A percentile compares a stretch with the other conserved stretches of the same genome.
These are phyloP conservation scores for Telenomus remus DNA, from an alignment of 1,140 invertebrate species.

Conservation along the genomic window DNA sequence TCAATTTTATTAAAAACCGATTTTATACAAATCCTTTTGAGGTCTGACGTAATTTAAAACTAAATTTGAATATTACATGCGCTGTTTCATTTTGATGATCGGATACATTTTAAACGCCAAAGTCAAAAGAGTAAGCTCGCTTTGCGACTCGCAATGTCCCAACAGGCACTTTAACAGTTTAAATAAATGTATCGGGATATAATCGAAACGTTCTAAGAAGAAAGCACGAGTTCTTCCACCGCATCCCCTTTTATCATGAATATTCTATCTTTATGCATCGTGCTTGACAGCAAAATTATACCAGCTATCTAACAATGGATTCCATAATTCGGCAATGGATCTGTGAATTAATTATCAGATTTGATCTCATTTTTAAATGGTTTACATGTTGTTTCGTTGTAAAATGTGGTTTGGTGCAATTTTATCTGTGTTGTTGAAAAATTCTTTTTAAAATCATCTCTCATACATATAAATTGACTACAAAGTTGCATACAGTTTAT, in stretches of 20 bases:
- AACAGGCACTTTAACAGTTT: neutral
- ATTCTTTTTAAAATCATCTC: too few relatives aligned
- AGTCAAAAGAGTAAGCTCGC: neutral
- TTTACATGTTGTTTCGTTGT: too few relatives aligned
- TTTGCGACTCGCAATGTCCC: neutral
- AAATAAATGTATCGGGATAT: conserved; percentile 12
- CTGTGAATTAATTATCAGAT: neutral
- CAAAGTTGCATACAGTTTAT: neutral
- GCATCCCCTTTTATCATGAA: conserved; percentile 21
- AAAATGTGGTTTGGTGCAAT: too few relatives aligned
- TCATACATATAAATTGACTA: neutral
- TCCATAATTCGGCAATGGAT: conserved; percentile 10
- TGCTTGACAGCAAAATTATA: conserved; percentile 3
- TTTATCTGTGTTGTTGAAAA: too few relatives aligned
- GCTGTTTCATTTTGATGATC: too few relatives aligned
- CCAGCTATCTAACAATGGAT: conserved; percentile 8
- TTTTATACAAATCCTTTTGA: conserved; percentile 1
- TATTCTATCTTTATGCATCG: conserved; percentile 36
- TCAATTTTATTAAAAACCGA: too few relatives aligned
- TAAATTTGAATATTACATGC: too few relatives aligned
- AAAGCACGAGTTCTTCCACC: conserved; percentile 28
- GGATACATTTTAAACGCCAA: too few relatives aligned
- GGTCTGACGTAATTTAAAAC: neutral
- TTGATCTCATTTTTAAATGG: too few relatives aligned
- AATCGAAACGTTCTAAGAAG: conserved; percentile 16